A percentile compares a stretch with the other conserved stretches of the same genome.
These are phyloP conservation scores for Sturmia bella DNA, from an alignment of 2,888 invertebrate genomes.

Conservation along the genomic window DNA sequence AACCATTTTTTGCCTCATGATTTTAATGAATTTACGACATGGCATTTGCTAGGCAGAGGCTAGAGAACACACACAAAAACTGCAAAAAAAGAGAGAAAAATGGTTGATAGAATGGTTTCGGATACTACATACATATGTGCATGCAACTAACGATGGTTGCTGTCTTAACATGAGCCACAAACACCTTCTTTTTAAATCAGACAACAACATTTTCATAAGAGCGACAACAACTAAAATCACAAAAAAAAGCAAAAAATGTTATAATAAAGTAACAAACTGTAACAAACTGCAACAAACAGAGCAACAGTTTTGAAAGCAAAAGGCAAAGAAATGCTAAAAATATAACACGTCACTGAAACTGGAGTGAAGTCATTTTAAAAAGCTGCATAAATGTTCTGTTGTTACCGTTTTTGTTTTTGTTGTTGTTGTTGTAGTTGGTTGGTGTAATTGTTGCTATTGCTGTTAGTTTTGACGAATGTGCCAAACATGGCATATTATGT, in stretches of 20 bases:
- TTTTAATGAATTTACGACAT: constrained; percentile 58
- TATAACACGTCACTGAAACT: constrained; percentile 61
- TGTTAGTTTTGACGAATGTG: constrained; percentile 68
- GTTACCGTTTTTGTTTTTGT: constrained; percentile 23
- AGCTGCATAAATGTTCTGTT: constrained; percentile 47
- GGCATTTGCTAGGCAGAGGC: constrained; percentile 1
- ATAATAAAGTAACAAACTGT: neutral
- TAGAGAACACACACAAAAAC: neutral
- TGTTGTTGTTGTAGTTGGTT: constrained; percentile 16
- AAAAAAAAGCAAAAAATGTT: neutral
- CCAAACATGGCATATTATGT: constrained; percentile 68
- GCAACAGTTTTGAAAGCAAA: constrained; percentile 47
- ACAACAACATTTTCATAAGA: constrained; percentile 54
- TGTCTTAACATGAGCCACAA: constrained; percentile 47
- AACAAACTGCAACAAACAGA: too few relatives aligned
- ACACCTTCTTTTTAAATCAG: constrained; percentile 59
- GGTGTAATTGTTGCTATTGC: constrained; percentile 49
- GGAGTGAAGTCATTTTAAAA: constrained; percentile 47
- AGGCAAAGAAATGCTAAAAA: constrained; percentile 45
- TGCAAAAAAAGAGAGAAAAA: neutral
- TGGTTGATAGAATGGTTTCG: neutral
- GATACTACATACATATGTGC: too few relatives aligned
- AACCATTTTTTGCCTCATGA: neutral
- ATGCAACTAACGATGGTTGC: neutral
- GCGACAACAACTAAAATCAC: constrained; percentile 36